Evolutionary conservation across 2,888 invertebrate species (phyloP).

Genomic region (Acanthosepion esculentum): DNA sequence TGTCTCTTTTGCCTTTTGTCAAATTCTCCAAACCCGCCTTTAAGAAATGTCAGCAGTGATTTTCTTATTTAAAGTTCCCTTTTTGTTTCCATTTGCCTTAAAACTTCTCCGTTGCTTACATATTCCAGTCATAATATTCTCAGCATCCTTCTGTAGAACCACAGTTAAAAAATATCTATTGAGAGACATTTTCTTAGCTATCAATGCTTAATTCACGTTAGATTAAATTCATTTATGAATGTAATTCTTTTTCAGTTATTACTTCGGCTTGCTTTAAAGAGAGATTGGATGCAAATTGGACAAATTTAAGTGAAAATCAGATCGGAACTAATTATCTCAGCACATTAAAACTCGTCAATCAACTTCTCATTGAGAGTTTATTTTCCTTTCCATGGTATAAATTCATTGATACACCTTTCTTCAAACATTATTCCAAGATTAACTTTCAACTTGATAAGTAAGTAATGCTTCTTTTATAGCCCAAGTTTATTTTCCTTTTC

Average conservation of each 20-base stretch:
- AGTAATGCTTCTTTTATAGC: background rate
- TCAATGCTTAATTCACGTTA: background rate
- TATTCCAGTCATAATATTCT: no score
- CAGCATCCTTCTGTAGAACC: no score
- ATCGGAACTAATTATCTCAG: conserved; percentile 36
- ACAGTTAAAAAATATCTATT: no score
- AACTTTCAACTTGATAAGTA: conserved; percentile 36
- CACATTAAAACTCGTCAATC: background rate
- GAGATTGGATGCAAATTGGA: background rate
- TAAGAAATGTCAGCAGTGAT: no score
- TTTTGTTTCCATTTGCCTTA: no score
- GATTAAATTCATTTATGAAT: background rate
- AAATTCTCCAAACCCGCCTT: no score
- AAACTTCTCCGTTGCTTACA: no score
- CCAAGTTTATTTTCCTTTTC: background rate
- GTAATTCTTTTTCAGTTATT: background rate
- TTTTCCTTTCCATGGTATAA: conserved; percentile 24
- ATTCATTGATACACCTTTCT: conserved; percentile 24
- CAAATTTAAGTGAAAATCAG: background rate
- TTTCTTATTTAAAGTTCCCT: no score
- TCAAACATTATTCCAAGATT: conserved; percentile 24
- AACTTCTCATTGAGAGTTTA: conserved; percentile 25
- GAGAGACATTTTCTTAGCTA: no score
- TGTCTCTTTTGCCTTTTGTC: no score
- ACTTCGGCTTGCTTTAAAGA: conserved; percentile 35